Evolutionary conservation across 2,113 vertebrate species (phyloP).

Genomic region (Pampusana beccarii): DNA sequence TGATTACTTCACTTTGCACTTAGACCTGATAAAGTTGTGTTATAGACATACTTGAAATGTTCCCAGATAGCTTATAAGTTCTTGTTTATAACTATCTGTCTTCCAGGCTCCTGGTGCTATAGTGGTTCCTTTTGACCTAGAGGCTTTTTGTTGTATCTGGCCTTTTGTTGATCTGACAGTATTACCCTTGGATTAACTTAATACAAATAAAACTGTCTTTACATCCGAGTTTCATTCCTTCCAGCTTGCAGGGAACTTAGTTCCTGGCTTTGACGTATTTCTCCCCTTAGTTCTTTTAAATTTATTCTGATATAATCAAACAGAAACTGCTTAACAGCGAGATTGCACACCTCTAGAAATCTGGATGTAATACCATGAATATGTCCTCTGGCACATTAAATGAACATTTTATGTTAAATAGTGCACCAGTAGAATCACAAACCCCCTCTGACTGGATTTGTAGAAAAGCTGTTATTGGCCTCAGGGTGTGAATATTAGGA

Average conservation of each 20-base stretch:
- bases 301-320: background rate
- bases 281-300: background rate
- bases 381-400: background rate
- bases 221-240: background rate
- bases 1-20: slow-evolving; percentile 8
- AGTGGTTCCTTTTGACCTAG: background rate
- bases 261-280: background rate
- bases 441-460: background rate
- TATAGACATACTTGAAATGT: background rate
- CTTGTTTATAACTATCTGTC: background rate
- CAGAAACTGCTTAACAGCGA: background rate
- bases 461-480: background rate
- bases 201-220: background rate
- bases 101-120: background rate
- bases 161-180: background rate
- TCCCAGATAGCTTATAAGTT: background rate
- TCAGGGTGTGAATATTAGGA: background rate
- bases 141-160: background rate
- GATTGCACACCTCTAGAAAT: background rate
- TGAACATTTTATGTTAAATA: background rate
- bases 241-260: background rate
- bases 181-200: background rate
- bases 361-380: rapidly evolving
- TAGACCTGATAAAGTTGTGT: background rate
- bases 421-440: background rate